Evolutionary conservation across 2,888 invertebrate genomes (phyloP).

Genomic region (Tyria jacobaeae): DNA sequence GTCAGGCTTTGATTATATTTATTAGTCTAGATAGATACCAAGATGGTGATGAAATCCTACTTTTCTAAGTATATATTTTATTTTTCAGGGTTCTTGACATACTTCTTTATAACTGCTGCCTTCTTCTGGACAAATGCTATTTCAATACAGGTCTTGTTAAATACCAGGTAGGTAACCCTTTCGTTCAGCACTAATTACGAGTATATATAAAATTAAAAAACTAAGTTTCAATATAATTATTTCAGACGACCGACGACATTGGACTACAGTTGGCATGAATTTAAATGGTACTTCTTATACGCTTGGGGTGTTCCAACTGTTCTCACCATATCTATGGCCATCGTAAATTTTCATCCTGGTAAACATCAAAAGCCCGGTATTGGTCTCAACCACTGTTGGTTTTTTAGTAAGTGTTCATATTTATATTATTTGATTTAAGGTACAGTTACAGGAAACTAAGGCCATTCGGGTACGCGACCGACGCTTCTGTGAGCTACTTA

Average conservation of each 20-base stretch:
- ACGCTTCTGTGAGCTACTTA: too few species aligned
- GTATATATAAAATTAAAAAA: not conserved
- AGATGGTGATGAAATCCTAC: too few species aligned
- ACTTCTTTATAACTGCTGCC: constrained; percentile 86
- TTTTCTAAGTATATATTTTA: not conserved
- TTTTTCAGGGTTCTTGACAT: constrained; percentile 83
- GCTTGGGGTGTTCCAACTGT: constrained; percentile 86
- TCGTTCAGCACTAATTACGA: not conserved
- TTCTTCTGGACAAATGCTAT: constrained; percentile 91
- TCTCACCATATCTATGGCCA: constrained; percentile 81
- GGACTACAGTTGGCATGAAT: constrained; percentile 87
- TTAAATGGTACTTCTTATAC: constrained; percentile 83
- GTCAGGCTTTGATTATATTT: too few species aligned
- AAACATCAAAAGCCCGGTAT: constrained; percentile 85
- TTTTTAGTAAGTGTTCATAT: constrained; percentile 78
- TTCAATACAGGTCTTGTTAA: constrained; percentile 88
- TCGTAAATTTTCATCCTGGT: constrained; percentile 84
- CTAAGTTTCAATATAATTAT: not conserved
- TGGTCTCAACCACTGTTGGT: constrained; percentile 88
- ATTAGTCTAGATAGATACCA: too few species aligned
- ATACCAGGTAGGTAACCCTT: constrained; percentile 84
- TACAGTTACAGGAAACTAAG: not conserved
- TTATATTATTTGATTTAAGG: not conserved
- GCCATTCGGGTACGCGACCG: too few species aligned
- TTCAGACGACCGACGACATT: constrained; percentile 65